A percentile compares a stretch with the other conserved stretches of the same genome.
phyloP scores from a whole-genome alignment of 1,140 invertebrate species.

The Diorhabda sublineata region DNA sequence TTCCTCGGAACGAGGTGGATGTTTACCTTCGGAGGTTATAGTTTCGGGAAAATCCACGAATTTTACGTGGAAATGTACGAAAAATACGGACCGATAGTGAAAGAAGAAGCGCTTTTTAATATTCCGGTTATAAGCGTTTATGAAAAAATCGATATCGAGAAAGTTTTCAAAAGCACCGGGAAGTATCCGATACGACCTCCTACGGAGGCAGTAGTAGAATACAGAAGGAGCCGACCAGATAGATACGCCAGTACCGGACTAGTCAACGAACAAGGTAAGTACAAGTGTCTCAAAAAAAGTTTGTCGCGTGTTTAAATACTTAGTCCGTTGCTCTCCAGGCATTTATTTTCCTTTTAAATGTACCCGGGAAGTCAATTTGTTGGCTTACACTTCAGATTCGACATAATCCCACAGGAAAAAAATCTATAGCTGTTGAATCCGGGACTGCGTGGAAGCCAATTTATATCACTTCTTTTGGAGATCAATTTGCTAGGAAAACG shows the following conservation, averaged over 20 bases:
- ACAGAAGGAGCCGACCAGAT: slow-evolving; percentile 68
- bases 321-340: too few relatives aligned
- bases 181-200: slow-evolving; percentile 76
- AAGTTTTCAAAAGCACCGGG: slow-evolving; percentile 65
- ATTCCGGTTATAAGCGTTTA: slow-evolving; percentile 72
- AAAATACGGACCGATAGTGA: slow-evolving; percentile 71
- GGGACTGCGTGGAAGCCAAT: too few relatives aligned
- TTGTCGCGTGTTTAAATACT: too few relatives aligned
- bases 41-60: slow-evolving; percentile 71
- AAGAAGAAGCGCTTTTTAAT: slow-evolving; percentile 72
- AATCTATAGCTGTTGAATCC: too few relatives aligned
- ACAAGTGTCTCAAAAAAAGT: neutral
- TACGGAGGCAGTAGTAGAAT: slow-evolving; percentile 75
- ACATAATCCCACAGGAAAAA: too few relatives aligned
- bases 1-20: slow-evolving; percentile 79
- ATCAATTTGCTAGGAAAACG: too few relatives aligned
- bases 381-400: too few relatives aligned
- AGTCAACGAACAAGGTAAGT: slow-evolving; percentile 68
- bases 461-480: too few relatives aligned
- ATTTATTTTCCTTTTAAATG: too few relatives aligned
- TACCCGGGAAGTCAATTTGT: too few relatives aligned
- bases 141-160: slow-evolving; percentile 70
- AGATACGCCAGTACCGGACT: slow-evolving; percentile 75
- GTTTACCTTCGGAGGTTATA: slow-evolving; percentile 63
- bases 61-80: slow-evolving; percentile 69